Conservation (phyloP, 2,888 invertebrate genomes). For the Laspeyria flexula region DNA sequence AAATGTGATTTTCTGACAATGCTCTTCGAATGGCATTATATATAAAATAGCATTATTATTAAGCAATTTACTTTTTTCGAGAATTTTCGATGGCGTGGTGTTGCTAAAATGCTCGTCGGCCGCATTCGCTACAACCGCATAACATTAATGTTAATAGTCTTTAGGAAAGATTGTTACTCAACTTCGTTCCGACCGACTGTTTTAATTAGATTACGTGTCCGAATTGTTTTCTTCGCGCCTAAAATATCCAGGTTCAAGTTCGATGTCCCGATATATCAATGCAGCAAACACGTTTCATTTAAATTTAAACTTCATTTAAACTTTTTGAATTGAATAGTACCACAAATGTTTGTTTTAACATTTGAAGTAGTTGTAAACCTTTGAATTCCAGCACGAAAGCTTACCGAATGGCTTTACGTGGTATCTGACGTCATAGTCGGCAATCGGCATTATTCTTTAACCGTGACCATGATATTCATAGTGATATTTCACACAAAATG, state of each 20-base stretch:
- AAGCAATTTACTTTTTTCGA: conserved; percentile 18
- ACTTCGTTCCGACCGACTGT: conserved; percentile 21
- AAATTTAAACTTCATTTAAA: not conserved
- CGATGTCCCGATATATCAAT: conserved; percentile 18
- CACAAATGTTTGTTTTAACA: too few relatives aligned
- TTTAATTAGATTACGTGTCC: conserved; percentile 22
- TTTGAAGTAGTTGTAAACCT: too few relatives aligned
- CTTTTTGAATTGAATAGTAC: too few relatives aligned
- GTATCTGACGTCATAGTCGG: conserved; percentile 17
- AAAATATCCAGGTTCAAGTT: conserved; percentile 39
- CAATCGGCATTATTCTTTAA: too few relatives aligned
- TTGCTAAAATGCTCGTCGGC: conserved; percentile 10
- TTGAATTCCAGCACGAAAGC: conserved; percentile 13
- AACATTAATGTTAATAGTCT: conserved; percentile 17
- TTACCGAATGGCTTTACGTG: conserved; percentile 11
- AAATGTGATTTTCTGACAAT: too few relatives aligned
- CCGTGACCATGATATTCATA: too few relatives aligned
- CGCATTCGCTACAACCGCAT: conserved; percentile 7
- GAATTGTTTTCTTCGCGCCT: conserved; percentile 15
- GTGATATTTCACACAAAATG: conserved; percentile 3
- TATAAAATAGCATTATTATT: conserved; percentile 5
- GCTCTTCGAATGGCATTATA: too few relatives aligned
- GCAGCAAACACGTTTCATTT: conserved; percentile 12
- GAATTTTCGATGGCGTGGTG: conserved; percentile 11
- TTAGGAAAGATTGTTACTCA: conserved; percentile 18